Conservation (phyloP, 2,797 vertebrate species). For the Prionace glauca region DNA sequence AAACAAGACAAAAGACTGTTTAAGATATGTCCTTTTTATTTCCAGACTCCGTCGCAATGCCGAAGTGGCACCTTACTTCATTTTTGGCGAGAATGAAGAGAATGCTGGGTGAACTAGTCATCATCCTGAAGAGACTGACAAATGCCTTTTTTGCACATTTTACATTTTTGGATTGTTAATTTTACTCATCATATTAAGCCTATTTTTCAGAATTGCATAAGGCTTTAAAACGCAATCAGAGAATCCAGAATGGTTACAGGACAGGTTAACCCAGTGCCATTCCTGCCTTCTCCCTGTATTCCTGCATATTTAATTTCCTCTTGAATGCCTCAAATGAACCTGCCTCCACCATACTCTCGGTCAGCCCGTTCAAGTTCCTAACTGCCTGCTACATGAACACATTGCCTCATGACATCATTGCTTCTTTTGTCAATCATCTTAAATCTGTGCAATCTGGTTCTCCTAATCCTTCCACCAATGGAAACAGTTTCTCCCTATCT, state of each 20-base stretch:
- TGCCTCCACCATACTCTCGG: not conserved
- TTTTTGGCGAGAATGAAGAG: conserved; percentile 24
- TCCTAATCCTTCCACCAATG: not conserved
- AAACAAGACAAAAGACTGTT: not conserved
- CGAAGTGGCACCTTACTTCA: conserved; percentile 34
- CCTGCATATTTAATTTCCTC: not conserved
- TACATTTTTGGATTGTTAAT: conserved; percentile 31
- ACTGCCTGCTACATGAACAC: not conserved
- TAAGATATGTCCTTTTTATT: not conserved
- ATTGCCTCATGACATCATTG: not conserved
- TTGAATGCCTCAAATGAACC: not conserved
- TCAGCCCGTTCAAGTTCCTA: not conserved
- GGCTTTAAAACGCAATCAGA: not conserved
- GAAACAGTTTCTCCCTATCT: not conserved
- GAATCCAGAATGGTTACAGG: not conserved
- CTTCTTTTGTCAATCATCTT: not conserved
- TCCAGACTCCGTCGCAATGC: conserved; percentile 25
- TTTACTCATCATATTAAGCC: not conserved
- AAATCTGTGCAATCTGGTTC: not conserved
- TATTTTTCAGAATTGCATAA: not conserved
- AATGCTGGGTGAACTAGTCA: not conserved
- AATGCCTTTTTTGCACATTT: conserved; percentile 24
- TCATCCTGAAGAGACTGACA: not conserved
- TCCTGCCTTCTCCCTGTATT: too few species aligned
- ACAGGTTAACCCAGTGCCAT: not conserved